A percentile compares a stretch with the other conserved stretches of the same genome.
Conservation (phyloP, 2,797 vertebrate genomes). For the Poecilia velifera region DNA sequence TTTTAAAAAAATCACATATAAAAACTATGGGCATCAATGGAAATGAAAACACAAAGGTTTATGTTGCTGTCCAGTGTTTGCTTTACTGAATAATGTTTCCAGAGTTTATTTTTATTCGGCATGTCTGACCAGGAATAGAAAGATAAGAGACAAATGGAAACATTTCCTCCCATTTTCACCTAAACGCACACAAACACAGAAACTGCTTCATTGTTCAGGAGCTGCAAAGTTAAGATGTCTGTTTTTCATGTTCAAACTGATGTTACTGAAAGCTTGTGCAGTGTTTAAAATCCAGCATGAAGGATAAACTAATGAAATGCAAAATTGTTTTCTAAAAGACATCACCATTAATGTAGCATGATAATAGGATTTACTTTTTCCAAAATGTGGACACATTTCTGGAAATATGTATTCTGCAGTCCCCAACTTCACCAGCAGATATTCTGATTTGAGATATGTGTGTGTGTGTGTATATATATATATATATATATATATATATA, state of each 20-base stretch:
- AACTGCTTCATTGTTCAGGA: background rate
- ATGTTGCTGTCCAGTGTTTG: constrained; percentile 57
- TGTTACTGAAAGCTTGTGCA: background rate
- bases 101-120: constrained; percentile 61
- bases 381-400: background rate
- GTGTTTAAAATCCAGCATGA: background rate
- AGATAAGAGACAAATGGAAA: constrained; percentile 19
- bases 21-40: background rate
- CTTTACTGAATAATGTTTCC: constrained; percentile 63
- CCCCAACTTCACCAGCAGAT: background rate
- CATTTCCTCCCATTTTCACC: constrained; percentile 32
- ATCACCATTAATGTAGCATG: no score
- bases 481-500: no score
- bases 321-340: background rate
- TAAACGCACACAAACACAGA: constrained; percentile 15
- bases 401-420: background rate
- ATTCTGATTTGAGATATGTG: background rate
- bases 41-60: constrained; percentile 31
- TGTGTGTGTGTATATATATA: no score
- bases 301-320: background rate
- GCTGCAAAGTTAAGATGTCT: constrained; percentile 44
- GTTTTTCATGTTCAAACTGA: constrained; percentile 4
- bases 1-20: constrained; percentile 5
- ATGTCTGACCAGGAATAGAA: constrained; percentile 49
- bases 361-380: background rate